phyloP scores from a whole-genome alignment of 1,140 invertebrate genomes.

The Monochamus saltuarius region DNA sequence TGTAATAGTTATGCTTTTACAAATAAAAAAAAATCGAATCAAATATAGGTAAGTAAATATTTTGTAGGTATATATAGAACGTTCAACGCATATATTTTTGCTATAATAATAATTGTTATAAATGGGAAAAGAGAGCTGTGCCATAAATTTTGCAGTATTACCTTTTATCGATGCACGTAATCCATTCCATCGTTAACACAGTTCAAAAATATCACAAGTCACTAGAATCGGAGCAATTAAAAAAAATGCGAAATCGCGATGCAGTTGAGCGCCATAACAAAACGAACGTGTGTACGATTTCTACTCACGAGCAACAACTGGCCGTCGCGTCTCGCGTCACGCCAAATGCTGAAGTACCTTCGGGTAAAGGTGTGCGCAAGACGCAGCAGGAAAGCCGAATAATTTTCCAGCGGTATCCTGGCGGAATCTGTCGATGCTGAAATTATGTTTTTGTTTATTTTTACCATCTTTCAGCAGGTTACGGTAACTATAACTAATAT shows the following conservation, averaged over 20 bases:
- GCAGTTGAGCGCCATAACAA: not conserved
- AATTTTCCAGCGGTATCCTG: conserved; percentile 3
- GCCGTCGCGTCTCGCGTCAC: not conserved
- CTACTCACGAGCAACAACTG: conserved; percentile 3
- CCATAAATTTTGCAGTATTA: not conserved
- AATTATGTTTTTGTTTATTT: too few relatives aligned
- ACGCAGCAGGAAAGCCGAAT: not conserved
- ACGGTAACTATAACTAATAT: too few relatives aligned
- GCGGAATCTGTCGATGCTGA: too few relatives aligned
- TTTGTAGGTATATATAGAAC: too few relatives aligned
- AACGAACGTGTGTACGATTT: not conserved
- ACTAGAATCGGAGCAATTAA: not conserved
- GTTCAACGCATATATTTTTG: too few relatives aligned
- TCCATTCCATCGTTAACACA: conserved; percentile 18
- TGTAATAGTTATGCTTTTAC: too few relatives aligned
- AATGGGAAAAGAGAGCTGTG: too few relatives aligned
- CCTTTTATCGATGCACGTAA: conserved; percentile 22
- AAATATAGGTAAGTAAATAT: too few relatives aligned
- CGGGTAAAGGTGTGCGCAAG: conserved; percentile 1
- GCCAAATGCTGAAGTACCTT: not conserved
- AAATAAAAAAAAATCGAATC: too few relatives aligned
- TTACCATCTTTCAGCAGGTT: too few relatives aligned
- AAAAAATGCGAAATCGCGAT: not conserved
- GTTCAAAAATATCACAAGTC: not conserved
- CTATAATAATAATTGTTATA: too few relatives aligned